phyloP scores from a whole-genome alignment of 1,140 invertebrate species.

The Megalonaias nervosa region DNA sequence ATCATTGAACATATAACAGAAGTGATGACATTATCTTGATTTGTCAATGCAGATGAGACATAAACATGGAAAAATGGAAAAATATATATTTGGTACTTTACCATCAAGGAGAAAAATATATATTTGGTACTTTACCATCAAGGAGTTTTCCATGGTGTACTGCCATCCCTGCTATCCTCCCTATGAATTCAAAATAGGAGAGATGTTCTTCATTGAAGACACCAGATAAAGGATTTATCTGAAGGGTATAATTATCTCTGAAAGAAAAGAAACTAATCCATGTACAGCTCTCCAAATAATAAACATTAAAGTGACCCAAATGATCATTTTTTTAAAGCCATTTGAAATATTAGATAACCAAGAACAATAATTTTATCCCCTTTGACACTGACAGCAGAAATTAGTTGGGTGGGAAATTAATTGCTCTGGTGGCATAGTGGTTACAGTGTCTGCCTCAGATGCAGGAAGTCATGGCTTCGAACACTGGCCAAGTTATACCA shows the following conservation, averaged over 20 bases:
- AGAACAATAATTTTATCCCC: too few species aligned
- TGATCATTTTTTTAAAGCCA: too few species aligned
- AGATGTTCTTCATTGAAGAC: conserved; percentile 98
- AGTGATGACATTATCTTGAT: neutral
- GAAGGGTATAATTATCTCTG: conserved; percentile 98
- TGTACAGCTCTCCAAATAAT: too few species aligned
- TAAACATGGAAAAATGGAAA: neutral
- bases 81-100: conserved; percentile 62
- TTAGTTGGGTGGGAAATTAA: too few species aligned
- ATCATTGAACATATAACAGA: neutral
- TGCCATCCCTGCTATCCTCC: conserved; percentile 97
- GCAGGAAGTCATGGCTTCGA: too few species aligned
- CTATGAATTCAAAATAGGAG: conserved; percentile 99
- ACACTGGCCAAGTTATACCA: too few species aligned
- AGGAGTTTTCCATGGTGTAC: conserved; percentile 98
- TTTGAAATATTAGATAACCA: too few species aligned
- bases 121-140: conserved; percentile 79
- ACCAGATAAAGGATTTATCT: conserved; percentile 98
- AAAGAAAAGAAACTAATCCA: conserved; percentile 17
- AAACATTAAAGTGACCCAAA: too few species aligned
- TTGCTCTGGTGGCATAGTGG: too few species aligned
- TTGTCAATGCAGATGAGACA: neutral
- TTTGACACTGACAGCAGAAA: too few species aligned
- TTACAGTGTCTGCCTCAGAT: too few species aligned
- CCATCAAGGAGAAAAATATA: conserved; percentile 82